Evolutionary conservation across 2,797 vertebrate genomes (phyloP).

Genomic region (Hydrophis major): DNA sequence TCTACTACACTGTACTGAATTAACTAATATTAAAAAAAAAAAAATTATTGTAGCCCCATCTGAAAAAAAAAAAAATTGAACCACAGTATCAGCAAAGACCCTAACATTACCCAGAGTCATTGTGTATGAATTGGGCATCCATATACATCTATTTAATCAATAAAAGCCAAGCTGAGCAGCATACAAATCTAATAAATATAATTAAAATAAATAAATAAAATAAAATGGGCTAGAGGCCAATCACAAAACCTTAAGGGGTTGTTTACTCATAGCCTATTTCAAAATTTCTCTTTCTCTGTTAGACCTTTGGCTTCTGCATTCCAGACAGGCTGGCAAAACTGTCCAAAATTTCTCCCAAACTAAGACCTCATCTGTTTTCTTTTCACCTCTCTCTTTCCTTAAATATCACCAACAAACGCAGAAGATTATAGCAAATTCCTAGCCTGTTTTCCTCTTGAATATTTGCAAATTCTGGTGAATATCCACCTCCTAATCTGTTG

Average conservation of each 20-base stretch:
- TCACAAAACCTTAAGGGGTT: background rate
- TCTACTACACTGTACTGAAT: background rate
- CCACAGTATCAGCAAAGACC: background rate
- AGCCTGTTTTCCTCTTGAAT: conserved; percentile 32
- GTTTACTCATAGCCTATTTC: background rate
- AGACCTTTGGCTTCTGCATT: background rate
- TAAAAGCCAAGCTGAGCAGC: background rate
- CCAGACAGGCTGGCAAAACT: conserved; percentile 13
- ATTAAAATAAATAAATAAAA: background rate
- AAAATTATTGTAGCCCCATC: background rate
- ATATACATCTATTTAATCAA: background rate
- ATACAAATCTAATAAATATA: background rate
- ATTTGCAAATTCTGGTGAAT: conserved; percentile 69
- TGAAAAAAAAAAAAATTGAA: background rate
- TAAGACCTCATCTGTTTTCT: background rate
- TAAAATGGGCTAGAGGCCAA: background rate
- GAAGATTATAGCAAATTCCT: conserved; percentile 33
- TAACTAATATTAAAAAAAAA: background rate
- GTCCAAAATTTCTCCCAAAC: conserved; percentile 22
- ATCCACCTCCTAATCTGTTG: conserved; percentile 78
- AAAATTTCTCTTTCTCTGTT: background rate
- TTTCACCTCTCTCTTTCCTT: background rate
- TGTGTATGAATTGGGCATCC: background rate
- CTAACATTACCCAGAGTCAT: background rate
- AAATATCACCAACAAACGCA: conserved; percentile 13